Base-by-base conservation (phyloP, 2,797 vertebrate species). In the Erethizon dorsatum region DNA sequence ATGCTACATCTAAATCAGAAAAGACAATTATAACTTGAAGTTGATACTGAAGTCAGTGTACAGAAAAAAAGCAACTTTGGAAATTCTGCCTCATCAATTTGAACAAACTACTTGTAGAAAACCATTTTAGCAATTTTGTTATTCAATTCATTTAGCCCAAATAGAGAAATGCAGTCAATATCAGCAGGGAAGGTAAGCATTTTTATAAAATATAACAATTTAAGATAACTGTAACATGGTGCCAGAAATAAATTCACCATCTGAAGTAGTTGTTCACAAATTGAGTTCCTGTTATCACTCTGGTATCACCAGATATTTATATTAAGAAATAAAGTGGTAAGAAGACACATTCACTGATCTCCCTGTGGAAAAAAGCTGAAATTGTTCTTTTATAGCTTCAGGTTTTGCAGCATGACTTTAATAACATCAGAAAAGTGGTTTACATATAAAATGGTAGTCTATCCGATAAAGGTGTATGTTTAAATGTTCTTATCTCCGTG, bases 161-260 rank as follows among this genome's bases (percentile, higher is more conserved):
- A 92, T 97, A 97, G 90, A 79, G 78, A 83, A 96, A 94, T 94
- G 71, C 95, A 94, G 45, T 97, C 95, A 97, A 61, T 97, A 97
- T 92, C 88, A 97, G 75, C 97, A 97, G 87, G 93, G 98, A 96
- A 93, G 84, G 57, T 97, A 54, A 94, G 78, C 50, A 61, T 97
- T 97, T 98, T 97, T 98, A 91, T 88, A 97, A 98, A 97, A 97
- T 97, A 95, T 97, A 98, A 83, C 69, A 75, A 65, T 89, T 88
- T 88, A 52, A 37, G 97, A 97, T 98, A 93, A 97, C 96, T 98
- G 83, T 97, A 97, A 63, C 84, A 59, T 69, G 11, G 87, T 95
- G 69, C 80, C 75, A 97, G 95, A 95, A 98, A 89, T 88, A 97
- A 97, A 96, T 83, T 98, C 91, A 65, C 85, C 90, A 61, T 96